A percentile compares a stretch with the other conserved stretches of the same genome.
phyloP scores from a whole-genome alignment of 2,888 invertebrate species.

The Nemurella pictetii region DNA sequence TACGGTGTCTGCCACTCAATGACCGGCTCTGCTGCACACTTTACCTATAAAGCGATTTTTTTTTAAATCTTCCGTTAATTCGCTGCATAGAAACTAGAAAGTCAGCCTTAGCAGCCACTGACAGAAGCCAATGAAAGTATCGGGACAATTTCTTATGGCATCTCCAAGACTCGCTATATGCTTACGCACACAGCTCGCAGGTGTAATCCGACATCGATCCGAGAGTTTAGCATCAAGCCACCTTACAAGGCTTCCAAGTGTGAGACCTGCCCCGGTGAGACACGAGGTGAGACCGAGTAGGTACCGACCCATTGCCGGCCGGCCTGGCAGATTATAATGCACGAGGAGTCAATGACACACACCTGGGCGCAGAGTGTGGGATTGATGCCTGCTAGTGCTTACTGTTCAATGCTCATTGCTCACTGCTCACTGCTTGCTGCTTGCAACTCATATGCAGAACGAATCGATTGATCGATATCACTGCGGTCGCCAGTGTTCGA shows the following conservation, averaged over 20 bases:
- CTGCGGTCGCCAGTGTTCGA: too few relatives aligned
- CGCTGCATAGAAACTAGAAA: too few relatives aligned
- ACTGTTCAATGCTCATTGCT: too few relatives aligned
- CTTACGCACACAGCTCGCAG: not conserved
- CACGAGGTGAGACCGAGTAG: too few relatives aligned
- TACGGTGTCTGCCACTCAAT: not conserved
- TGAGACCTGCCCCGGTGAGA: too few relatives aligned
- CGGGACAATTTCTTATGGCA: not conserved
- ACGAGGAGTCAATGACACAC: not conserved
- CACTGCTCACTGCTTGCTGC: too few relatives aligned
- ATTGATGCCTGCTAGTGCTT: too few relatives aligned
- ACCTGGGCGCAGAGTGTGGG: not conserved
- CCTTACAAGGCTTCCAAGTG: too few relatives aligned
- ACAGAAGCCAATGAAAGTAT: not conserved
- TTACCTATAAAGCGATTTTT: not conserved
- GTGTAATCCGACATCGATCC: not conserved
- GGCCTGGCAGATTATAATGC: not conserved
- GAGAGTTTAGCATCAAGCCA: not conserved
- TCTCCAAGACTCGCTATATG: not conserved
- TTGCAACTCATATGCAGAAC: too few relatives aligned
- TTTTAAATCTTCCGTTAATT: not conserved
- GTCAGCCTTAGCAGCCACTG: not conserved
- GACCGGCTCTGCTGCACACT: not conserved
- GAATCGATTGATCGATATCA: too few relatives aligned
- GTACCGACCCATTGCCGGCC: too few relatives aligned